Percentiles rank a stretch among this genome's conserved stretches.
phyloP scores from a whole-genome alignment of 2,888 invertebrate species.

The Punctoribates punctum region DNA sequence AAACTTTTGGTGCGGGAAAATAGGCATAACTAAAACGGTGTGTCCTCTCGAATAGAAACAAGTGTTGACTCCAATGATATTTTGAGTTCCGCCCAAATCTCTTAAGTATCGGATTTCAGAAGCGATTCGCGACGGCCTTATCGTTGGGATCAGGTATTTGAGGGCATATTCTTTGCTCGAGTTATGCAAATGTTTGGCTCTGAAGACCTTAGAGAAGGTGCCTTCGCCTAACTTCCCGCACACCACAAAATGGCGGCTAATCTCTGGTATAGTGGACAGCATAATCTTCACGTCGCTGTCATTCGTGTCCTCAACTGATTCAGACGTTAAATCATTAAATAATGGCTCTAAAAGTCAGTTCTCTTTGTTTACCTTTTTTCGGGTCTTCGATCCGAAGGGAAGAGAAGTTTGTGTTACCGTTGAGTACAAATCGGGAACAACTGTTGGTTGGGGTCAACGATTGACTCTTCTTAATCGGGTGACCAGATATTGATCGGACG shows the following conservation, averaged over 20 bases:
- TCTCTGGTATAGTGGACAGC: slow-evolving; percentile 45
- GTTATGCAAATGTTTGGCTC: slow-evolving; percentile 64
- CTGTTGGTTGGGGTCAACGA: slow-evolving; percentile 13
- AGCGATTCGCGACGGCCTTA: slow-evolving; percentile 74
- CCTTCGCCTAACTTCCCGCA: slow-evolving; percentile 48
- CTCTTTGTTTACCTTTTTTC: slow-evolving; percentile 43
- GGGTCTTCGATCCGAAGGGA: slow-evolving; percentile 45
- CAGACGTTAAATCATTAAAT: not conserved
- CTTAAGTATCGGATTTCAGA: slow-evolving; percentile 62
- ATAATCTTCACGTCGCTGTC: slow-evolving; percentile 35
- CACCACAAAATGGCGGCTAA: slow-evolving; percentile 45
- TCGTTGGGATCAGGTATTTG: slow-evolving; percentile 81
- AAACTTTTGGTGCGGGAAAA: slow-evolving; percentile 74
- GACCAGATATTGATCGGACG: not conserved
- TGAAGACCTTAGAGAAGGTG: slow-evolving; percentile 79
- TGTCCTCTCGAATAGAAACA: slow-evolving; percentile 73
- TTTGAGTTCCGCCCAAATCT: slow-evolving; percentile 67
- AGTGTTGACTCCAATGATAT: slow-evolving; percentile 74
- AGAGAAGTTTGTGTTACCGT: slow-evolving; percentile 37
- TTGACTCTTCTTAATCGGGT: slow-evolving; percentile 7
- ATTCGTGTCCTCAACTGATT: slow-evolving; percentile 21
- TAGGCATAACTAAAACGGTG: slow-evolving; percentile 84
- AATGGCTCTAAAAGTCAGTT: not conserved
- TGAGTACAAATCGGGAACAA: slow-evolving; percentile 40
- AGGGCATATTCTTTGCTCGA: slow-evolving; percentile 64